phyloP scores from a whole-genome alignment of 2,113 vertebrate genomes.

The Dicrurus megarhynchus region DNA sequence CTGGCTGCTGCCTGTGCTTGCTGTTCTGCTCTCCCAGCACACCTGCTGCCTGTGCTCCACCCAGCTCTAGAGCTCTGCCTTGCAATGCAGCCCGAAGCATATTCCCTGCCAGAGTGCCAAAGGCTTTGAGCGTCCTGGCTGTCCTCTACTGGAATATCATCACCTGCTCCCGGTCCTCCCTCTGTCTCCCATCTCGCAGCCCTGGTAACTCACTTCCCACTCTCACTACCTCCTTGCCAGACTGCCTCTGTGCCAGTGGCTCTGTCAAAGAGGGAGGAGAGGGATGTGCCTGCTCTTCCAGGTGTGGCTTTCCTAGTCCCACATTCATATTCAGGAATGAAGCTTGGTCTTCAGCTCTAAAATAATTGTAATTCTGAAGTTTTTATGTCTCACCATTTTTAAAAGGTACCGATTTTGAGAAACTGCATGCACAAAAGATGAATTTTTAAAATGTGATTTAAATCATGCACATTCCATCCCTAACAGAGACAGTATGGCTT shows the following conservation, averaged over 20 bases:
- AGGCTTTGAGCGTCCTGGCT: background rate
- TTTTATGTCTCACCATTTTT: background rate
- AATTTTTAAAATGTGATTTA: background rate
- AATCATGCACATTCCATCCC: background rate
- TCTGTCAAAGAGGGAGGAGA: background rate
- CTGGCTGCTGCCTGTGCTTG: background rate
- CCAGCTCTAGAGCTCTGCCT: background rate
- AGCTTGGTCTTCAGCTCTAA: background rate
- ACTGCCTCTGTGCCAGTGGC: background rate
- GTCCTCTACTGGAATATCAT: background rate
- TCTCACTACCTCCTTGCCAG: background rate
- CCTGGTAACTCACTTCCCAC: background rate
- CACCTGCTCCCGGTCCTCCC: background rate
- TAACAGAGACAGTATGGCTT: conserved; percentile 86
- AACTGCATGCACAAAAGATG: background rate
- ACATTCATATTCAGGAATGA: background rate
- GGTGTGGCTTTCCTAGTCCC: background rate
- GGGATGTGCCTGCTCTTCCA: background rate
- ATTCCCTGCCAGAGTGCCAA: background rate
- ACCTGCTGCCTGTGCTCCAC: background rate
- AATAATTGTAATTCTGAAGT: background rate
- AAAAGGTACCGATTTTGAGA: background rate
- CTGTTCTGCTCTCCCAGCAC: background rate
- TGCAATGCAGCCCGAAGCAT: background rate
- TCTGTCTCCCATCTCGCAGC: background rate